Evolutionary conservation across 2,888 invertebrate species (phyloP).

Genomic region (Hypselothyrea guttata): DNA sequence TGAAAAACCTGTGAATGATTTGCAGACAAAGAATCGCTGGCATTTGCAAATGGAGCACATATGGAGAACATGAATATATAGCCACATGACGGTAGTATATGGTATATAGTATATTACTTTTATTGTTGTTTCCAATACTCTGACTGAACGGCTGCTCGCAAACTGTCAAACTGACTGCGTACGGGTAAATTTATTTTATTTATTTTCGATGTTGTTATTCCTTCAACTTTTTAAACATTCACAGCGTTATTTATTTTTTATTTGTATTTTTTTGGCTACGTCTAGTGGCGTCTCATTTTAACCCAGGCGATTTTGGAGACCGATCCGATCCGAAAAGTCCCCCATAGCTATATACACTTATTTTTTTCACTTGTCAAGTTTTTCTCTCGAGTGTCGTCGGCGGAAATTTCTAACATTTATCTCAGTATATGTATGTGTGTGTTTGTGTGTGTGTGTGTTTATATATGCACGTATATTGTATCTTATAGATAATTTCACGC

Average conservation of each 20-base stretch:
- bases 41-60: constrained; percentile 18
- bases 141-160: constrained; percentile 56
- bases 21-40: too few relatives aligned
- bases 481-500: constrained; percentile 46
- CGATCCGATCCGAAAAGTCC: constrained; percentile 8
- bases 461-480: constrained; percentile 15
- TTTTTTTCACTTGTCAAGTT: constrained; percentile 46
- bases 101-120: constrained; percentile 44
- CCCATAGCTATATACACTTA: constrained; percentile 13
- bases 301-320: constrained; percentile 38
- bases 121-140: constrained; percentile 34
- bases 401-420: constrained; percentile 7
- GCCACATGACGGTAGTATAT: constrained; percentile 8
- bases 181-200: constrained; percentile 66
- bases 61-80: constrained; percentile 18
- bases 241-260: too few relatives aligned
- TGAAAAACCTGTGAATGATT: constrained; percentile 7
- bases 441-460: constrained; percentile 3
- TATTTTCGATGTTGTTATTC: constrained; percentile 69
- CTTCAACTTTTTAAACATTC: constrained; percentile 39
- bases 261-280: constrained; percentile 13
- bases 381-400: constrained; percentile 50
- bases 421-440: constrained; percentile 8
- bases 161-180: constrained; percentile 59
- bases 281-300: constrained; percentile 56